phyloP scores from a whole-genome alignment of 2,888 invertebrate species.

The Acrocera orbiculus region DNA sequence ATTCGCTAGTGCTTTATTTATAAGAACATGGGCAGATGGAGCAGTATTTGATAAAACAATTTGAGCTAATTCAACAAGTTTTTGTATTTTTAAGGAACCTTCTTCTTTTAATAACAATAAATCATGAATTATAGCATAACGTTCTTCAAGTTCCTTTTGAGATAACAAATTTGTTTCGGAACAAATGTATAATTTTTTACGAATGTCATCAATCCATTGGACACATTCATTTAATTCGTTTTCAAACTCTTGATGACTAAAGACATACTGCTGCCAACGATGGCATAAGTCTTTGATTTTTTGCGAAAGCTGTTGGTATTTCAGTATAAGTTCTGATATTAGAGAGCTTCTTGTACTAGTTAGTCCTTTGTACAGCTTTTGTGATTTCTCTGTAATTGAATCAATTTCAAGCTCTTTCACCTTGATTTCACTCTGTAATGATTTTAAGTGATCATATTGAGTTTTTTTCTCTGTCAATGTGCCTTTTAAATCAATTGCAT shows the following conservation, averaged over 20 bases:
- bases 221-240: slow-evolving; percentile 60
- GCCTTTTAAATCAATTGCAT: slow-evolving; percentile 71
- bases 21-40: slow-evolving; percentile 67
- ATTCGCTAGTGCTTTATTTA: slow-evolving; percentile 63
- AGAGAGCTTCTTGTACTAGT: slow-evolving; percentile 59
- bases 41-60: slow-evolving; percentile 81
- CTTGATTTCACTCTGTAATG: slow-evolving; percentile 70
- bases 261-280: slow-evolving; percentile 85
- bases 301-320: slow-evolving; percentile 77
- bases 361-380: slow-evolving; percentile 59
- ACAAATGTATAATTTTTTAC: slow-evolving; percentile 71
- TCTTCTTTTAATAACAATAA: slow-evolving; percentile 81
- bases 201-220: slow-evolving; percentile 68
- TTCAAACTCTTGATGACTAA: slow-evolving; percentile 73
- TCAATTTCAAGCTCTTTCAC: slow-evolving; percentile 88
- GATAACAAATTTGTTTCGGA: slow-evolving; percentile 64
- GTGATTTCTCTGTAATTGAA: slow-evolving; percentile 78
- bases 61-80: slow-evolving; percentile 79
- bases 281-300: slow-evolving; percentile 80
- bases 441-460: slow-evolving; percentile 62
- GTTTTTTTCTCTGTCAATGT: slow-evolving; percentile 66
- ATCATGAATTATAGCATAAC: slow-evolving; percentile 70
- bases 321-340: slow-evolving; percentile 76
- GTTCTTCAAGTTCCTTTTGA: slow-evolving; percentile 71
- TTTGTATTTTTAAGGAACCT: slow-evolving; percentile 75